Conservation (phyloP, 1,140 invertebrate genomes). For the Antheraea pernyi region DNA sequence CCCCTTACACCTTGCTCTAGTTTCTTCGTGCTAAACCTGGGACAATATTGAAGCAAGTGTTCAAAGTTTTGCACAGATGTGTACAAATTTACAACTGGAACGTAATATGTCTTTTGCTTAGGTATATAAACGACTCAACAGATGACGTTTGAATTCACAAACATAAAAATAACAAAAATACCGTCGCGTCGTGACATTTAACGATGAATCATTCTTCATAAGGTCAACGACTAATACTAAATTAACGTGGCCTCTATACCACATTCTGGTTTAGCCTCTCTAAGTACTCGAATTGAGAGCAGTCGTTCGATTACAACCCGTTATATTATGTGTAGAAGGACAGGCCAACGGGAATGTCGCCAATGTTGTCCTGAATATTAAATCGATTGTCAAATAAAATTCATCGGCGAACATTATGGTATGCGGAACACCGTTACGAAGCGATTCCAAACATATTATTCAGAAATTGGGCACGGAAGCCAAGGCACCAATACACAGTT, state of each 20-base stretch:
- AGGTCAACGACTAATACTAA: conserved; percentile 8
- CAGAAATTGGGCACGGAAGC: background rate
- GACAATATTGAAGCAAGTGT: no score
- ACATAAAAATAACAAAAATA: background rate
- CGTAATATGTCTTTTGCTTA: no score
- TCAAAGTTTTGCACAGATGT: no score
- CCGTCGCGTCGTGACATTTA: background rate
- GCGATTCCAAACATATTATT: conserved; percentile 1
- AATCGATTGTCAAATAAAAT: conserved; percentile 49
- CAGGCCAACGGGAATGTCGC: conserved; percentile 43
- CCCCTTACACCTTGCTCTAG: no score
- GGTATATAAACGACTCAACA: background rate
- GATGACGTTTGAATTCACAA: background rate
- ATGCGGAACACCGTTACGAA: conserved; percentile 24
- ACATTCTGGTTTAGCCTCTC: conserved; percentile 17
- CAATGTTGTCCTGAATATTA: conserved; percentile 60
- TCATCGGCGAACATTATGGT: conserved; percentile 26
- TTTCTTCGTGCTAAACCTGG: no score
- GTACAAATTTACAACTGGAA: no score
- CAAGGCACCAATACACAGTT: background rate
- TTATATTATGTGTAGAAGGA: conserved; percentile 43
- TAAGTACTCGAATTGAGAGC: conserved; percentile 27
- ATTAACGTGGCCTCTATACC: background rate
- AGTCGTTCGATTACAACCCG: conserved; percentile 32
- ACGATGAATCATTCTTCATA: conserved; percentile 5